phyloP scores from a whole-genome alignment of 2,797 vertebrate species.

The Sebastes vulpes region DNA sequence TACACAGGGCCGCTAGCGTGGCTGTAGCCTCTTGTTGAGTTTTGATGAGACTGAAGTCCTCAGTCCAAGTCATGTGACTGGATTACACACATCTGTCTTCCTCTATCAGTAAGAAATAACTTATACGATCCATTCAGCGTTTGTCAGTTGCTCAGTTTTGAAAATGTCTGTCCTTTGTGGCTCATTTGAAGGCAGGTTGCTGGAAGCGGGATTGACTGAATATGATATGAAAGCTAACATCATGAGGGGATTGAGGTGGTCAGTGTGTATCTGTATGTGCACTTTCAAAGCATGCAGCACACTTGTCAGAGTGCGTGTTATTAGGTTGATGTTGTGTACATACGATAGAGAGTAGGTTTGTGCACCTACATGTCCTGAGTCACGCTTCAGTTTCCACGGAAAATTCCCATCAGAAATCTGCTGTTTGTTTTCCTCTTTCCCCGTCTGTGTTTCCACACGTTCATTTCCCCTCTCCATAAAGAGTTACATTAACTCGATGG shows the following conservation, averaged over 20 bases:
- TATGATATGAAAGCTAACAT: not conserved
- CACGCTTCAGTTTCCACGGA: slow-evolving; percentile 20
- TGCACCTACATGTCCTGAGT: slow-evolving; percentile 8
- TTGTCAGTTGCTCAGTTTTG: not conserved
- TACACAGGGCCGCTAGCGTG: not conserved
- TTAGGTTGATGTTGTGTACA: not conserved
- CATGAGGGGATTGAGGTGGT: not conserved
- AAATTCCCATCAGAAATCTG: slow-evolving; percentile 41
- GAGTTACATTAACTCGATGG: slow-evolving; percentile 27
- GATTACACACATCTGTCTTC: not conserved
- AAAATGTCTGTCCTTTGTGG: not conserved
- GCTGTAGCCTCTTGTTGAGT: not conserved
- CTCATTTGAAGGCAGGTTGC: not conserved
- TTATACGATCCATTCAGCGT: not conserved
- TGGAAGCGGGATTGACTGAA: not conserved
- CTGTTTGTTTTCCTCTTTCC: slow-evolving; percentile 25
- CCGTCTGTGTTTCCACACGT: slow-evolving; percentile 32
- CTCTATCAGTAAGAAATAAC: not conserved
- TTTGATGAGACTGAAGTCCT: not conserved
- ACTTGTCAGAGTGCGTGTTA: not conserved
- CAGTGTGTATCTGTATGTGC: not conserved
- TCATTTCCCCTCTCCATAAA: slow-evolving; percentile 52
- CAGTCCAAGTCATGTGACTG: not conserved
- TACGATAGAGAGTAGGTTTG: not conserved
- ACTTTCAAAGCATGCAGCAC: not conserved